Conservation (phyloP, 2,113 vertebrate species). For the Scomber scombrus region DNA sequence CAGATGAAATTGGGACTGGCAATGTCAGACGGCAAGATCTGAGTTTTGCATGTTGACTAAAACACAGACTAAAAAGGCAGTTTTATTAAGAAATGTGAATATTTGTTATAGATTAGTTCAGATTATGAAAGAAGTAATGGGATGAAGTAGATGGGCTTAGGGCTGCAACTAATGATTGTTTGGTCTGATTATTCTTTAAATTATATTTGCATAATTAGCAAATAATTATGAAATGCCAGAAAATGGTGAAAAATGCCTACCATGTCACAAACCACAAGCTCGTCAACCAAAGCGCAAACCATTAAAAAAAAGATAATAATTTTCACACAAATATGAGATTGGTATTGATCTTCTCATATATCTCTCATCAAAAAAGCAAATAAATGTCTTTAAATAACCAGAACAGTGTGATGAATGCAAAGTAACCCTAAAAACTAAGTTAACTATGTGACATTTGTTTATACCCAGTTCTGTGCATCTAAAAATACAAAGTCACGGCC, state of each 20-base stretch:
- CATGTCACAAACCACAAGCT: neutral
- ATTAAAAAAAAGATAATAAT: too few species aligned
- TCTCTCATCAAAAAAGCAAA: too few species aligned
- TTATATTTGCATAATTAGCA: too few species aligned
- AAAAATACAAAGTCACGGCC: neutral
- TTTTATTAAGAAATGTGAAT: neutral
- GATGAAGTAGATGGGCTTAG: neutral
- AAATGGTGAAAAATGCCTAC: too few species aligned
- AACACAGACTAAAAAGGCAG: neutral
- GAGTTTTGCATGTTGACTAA: neutral
- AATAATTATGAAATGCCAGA: too few species aligned
- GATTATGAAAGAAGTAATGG: neutral
- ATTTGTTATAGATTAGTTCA: neutral
- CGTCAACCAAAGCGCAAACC: neutral
- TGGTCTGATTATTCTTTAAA: neutral
- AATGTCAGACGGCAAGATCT: slow-evolving; percentile 6
- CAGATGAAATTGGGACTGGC: neutral
- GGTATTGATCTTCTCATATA: too few species aligned
- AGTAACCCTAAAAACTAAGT: too few species aligned
- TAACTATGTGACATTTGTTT: neutral
- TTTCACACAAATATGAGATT: neutral
- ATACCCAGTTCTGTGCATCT: neutral
- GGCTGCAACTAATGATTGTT: neutral
- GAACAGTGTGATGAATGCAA: too few species aligned
- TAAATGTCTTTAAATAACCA: neutral